Evolutionary conservation across 2,888 invertebrate genomes (phyloP), one percentile per base, ranked within the genome.

Genomic region (Drosophila mulleri): DNA sequence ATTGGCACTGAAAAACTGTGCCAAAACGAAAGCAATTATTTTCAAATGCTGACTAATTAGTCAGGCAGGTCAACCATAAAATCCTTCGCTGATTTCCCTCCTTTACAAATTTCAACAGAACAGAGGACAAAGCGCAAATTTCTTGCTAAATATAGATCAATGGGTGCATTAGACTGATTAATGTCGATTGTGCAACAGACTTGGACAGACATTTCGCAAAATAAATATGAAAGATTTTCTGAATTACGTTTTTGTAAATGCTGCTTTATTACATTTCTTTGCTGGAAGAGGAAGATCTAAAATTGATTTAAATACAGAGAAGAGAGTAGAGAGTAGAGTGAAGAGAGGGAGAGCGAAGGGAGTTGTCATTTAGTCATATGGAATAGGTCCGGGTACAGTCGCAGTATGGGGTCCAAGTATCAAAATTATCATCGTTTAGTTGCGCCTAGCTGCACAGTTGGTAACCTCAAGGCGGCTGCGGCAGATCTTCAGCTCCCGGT

Each of bases 251-350:
- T 62, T 73, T 63, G 35, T 53, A 52, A 61, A 79, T 77, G 77
- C 70, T 75, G 71, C 47, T 77, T 79, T 77, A 75, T 79, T 71
- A 67, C 63, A 77, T 58, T 45, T 67, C 32, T 12, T 75, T 77
- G 79, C 75, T 74, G 44, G 14, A 20, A 12, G 41, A 53, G 29
- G 39, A 47, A 41, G 53, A 52, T 32, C 14, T 29, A 32, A 9
- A 39, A 50, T 29, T 23, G 58, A 42, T 58, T 67, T 64, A 52
- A 3, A 59, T 26, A 26, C 26, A 26, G 26, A 26, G 5, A 26
- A 3, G 29, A 29, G 8, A 32, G 32, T 57, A 67, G 48, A 47
- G 44, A 39, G 29, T 56, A 47, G 16, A 37, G n/a, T 9, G 23
- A 18, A 61, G 23, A 67, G 48, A 47, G 44, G 35, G 29, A 47